Conservation (phyloP, 2,888 invertebrate species). For the Spodoptera exigua region DNA sequence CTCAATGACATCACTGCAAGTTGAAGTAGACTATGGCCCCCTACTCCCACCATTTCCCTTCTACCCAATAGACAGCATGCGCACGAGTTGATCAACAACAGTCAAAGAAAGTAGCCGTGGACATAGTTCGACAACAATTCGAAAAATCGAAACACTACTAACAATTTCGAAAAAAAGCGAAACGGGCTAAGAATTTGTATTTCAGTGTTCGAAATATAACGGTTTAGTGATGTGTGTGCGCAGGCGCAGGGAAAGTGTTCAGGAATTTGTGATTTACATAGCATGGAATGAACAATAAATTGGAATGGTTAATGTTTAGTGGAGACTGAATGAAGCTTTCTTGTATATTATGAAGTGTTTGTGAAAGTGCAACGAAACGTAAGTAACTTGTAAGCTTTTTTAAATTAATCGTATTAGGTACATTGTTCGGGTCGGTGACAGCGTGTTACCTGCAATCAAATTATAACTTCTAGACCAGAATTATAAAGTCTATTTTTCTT, state of each 20-base stretch:
- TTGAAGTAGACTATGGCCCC: conserved; percentile 25
- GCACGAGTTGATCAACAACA: conserved; percentile 71
- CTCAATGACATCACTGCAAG: conserved; percentile 16
- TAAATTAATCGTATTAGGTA: conserved; percentile 12
- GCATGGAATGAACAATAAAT: conserved; percentile 30
- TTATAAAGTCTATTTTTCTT: too few species aligned
- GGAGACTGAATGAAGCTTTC: conserved; percentile 41
- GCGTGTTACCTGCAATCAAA: too few species aligned
- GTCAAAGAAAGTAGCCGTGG: conserved; percentile 76
- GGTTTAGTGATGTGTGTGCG: conserved; percentile 35
- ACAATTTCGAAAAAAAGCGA: conserved; percentile 28
- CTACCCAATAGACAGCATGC: conserved; percentile 63
- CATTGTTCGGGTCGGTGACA: background rate
- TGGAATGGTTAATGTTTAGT: conserved; percentile 37
- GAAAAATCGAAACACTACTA: conserved; percentile 25
- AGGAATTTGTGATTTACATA: conserved; percentile 24
- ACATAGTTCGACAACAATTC: conserved; percentile 38
- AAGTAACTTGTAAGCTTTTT: conserved; percentile 41
- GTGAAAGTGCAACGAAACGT: conserved; percentile 66
- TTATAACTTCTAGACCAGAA: too few species aligned
- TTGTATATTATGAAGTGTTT: conserved; percentile 57
- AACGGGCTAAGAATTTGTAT: conserved; percentile 20
- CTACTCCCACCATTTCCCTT: conserved; percentile 73
- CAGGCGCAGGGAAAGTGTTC: conserved; percentile 38
- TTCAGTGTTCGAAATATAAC: conserved; percentile 11